These are phyloP conservation scores for Scopus umbretta DNA, from an alignment of 2,113 vertebrate genomes.

Conservation along the genomic window DNA sequence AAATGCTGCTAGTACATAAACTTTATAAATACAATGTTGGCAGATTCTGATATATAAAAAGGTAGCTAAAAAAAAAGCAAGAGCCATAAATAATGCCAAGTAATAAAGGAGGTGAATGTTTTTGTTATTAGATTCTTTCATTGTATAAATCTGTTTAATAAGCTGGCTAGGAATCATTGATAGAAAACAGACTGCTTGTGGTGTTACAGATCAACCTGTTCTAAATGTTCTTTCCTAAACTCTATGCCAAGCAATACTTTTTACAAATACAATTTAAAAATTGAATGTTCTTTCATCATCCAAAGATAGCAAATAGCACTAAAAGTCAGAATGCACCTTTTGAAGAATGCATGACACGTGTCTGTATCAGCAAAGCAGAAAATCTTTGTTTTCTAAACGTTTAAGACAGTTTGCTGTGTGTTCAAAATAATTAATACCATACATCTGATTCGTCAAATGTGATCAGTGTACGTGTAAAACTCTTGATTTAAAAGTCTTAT, in stretches of 20 bases:
- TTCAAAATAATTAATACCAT: constrained; percentile 63
- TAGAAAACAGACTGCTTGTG: constrained; percentile 81
- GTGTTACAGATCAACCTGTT: constrained; percentile 76
- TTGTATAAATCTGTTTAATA: constrained; percentile 86
- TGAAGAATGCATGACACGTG: not conserved
- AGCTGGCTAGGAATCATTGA: constrained; percentile 78
- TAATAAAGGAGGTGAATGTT: constrained; percentile 82
- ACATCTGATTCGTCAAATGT: constrained; percentile 60
- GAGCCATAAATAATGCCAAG: constrained; percentile 80
- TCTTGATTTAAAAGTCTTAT: constrained; percentile 59
- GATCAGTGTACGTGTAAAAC: constrained; percentile 56
- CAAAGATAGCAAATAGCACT: constrained; percentile 63
- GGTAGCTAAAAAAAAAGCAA: constrained; percentile 72
- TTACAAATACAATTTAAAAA: constrained; percentile 74
- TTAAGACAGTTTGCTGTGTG: constrained; percentile 20
- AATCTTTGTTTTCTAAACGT: not conserved
- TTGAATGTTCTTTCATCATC: constrained; percentile 71
- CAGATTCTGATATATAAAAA: constrained; percentile 73
- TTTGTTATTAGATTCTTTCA: constrained; percentile 84
- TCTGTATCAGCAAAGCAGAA: not conserved
- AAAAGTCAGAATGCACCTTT: constrained; percentile 33
- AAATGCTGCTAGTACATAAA: constrained; percentile 68
- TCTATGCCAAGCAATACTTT: constrained; percentile 70
- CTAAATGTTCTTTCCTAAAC: constrained; percentile 66
- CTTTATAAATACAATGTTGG: constrained; percentile 73